Evolutionary conservation across 2,888 invertebrate genomes (phyloP).

Genomic region (Diarsia dahlii): DNA sequence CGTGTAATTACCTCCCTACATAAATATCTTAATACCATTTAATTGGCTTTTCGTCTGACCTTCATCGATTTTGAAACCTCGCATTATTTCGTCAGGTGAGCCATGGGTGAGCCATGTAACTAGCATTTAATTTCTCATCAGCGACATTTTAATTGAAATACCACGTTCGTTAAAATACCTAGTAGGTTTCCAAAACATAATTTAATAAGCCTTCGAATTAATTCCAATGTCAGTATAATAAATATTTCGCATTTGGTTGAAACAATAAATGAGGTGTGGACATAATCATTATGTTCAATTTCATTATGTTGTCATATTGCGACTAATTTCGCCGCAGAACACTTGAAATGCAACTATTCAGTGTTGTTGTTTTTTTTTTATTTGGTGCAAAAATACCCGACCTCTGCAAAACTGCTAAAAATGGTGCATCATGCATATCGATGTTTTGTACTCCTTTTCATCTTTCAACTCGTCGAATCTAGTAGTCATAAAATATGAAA

Average conservation of each 20-base stretch:
- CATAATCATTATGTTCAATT: constrained; percentile 29
- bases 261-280: constrained; percentile 20
- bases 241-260: constrained; percentile 17
- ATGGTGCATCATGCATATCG: background rate
- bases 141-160: constrained; percentile 38
- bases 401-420: constrained; percentile 3
- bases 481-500: background rate
- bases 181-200: constrained; percentile 23
- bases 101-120: constrained; percentile 36
- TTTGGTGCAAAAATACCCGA: constrained; percentile 4
- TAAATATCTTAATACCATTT: constrained; percentile 36
- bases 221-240: constrained; percentile 52
- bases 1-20: constrained; percentile 19
- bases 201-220: constrained; percentile 38
- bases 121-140: constrained; percentile 24
- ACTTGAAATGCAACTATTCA: constrained; percentile 20
- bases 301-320: constrained; percentile 23
- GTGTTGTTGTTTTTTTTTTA: constrained; percentile 11
- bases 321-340: constrained; percentile 27
- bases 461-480: background rate
- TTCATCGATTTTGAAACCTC: constrained; percentile 49
- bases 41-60: constrained; percentile 38
- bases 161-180: constrained; percentile 44
- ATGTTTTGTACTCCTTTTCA: background rate
- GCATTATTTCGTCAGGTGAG: constrained; percentile 38